These are phyloP conservation scores for Drosophila prosaltans DNA, from an alignment of 1,140 invertebrate species.

Conservation along the genomic window DNA sequence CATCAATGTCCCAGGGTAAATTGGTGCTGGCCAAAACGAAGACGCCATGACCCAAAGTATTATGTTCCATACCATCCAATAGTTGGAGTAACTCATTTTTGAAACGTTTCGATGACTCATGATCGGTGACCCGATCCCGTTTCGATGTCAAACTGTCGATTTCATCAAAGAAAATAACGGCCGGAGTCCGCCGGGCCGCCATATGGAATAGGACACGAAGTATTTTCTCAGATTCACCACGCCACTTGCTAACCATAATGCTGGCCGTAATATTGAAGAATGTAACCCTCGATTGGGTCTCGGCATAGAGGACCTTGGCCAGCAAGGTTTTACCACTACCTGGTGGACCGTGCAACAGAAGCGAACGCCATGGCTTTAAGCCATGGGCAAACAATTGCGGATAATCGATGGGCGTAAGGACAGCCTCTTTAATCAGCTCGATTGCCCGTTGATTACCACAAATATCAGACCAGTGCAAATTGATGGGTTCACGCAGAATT, in stretches of 20 bases:
- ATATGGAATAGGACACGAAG: constrained; percentile 92
- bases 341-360: constrained; percentile 94
- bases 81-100: constrained; percentile 96
- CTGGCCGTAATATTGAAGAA: constrained; percentile 97
- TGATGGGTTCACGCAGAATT: constrained; percentile 61
- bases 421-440: constrained; percentile 93
- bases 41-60: constrained; percentile 83
- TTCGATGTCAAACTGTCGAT: constrained; percentile 94
- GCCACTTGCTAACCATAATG: constrained; percentile 95
- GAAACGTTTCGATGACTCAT: constrained; percentile 95
- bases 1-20: constrained; percentile 95
- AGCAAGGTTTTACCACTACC: constrained; percentile 93
- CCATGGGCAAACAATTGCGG: constrained; percentile 92
- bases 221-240: constrained; percentile 97
- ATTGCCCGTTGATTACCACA: constrained; percentile 92
- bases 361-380: constrained; percentile 92
- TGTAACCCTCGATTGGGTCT: constrained; percentile 88
- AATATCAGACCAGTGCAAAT: constrained; percentile 86
- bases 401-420: constrained; percentile 93
- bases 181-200: constrained; percentile 95
- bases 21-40: constrained; percentile 96
- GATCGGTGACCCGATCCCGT: constrained; percentile 88
- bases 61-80: constrained; percentile 92
- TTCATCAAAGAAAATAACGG: constrained; percentile 98
- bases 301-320: constrained; percentile 93